Evolutionary conservation across 2,888 invertebrate species (phyloP), one percentile per base, ranked within the genome.

Genomic region (Drosophila tripunctata): DNA sequence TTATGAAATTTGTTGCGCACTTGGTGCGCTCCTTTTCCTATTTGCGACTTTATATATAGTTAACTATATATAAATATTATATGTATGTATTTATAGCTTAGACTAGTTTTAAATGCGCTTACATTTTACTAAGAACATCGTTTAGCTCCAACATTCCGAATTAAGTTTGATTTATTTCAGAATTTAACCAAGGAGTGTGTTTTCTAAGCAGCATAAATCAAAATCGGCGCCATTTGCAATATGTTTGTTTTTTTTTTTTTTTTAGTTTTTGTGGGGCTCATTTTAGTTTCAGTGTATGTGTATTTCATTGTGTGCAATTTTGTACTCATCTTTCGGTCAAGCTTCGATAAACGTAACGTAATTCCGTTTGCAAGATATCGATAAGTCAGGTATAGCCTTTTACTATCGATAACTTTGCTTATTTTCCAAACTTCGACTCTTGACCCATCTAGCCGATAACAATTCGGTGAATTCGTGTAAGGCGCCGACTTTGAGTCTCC

Each of bases 81-180:
- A 2, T 41, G 19, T 7, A 33, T 51, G 8, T 22, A 21, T 45
- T n/a, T 17, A 36, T 51, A 27, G 24, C 67, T 70, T 61, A 70
- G 61, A 6, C 52, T 77, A 60, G 63, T 78, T 77, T 78, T 80
- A 84, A 80, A 80, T 80, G 79, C 84, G 57, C 65, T 67, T 78
- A 84, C 75, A 69, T 83, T 75, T 65, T 57, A 56, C 31, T 57
- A 55, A 43, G 60, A 52, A 48, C 52, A 21, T 51, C 35, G 14
- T 24, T 33, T 33, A 22, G 6, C 10, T 31, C 2, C 6, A 10
- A 47, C 8, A 56, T 48, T 33, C 12, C 22, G 55, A n/a, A n/a
- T n/a, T n/a, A n/a, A n/a, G n/a, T n/a, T n/a, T n/a, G n/a, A n/a
- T n/a, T n/a, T n/a, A n/a, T n/a, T 55, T 14, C 45, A 41, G 15